phyloP scores from a whole-genome alignment of 2,797 vertebrate species.

The Percopsis omiscomaycus region DNA sequence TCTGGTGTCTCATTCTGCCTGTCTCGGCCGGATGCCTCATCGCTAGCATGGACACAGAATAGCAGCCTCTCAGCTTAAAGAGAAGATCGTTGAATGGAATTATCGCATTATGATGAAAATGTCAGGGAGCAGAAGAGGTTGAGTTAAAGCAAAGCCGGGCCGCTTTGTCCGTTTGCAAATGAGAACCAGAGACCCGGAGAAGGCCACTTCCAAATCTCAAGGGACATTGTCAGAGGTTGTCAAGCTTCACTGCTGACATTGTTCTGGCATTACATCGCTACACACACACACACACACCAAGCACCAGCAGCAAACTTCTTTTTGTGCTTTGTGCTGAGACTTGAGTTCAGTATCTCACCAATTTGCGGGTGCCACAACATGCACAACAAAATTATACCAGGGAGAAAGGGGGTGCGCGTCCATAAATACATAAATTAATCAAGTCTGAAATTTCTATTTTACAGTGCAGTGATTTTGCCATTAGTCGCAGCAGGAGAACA shows the following conservation, averaged over 20 bases:
- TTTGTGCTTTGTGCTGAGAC: slow-evolving; percentile 39
- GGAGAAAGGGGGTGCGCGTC: slow-evolving; percentile 58
- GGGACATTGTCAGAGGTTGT: slow-evolving; percentile 68
- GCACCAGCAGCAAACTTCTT: slow-evolving; percentile 41
- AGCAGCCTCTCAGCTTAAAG: too few species aligned
- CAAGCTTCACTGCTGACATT: slow-evolving; percentile 64
- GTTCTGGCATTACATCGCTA: slow-evolving; percentile 55
- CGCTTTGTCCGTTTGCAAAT: too few species aligned
- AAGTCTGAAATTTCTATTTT: slow-evolving; percentile 85
- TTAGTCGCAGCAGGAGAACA: slow-evolving; percentile 78
- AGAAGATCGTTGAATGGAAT: too few species aligned
- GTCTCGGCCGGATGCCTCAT: background rate
- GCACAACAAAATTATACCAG: slow-evolving; percentile 68
- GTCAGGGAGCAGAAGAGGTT: too few species aligned
- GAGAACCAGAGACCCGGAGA: background rate
- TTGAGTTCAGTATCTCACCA: slow-evolving; percentile 54
- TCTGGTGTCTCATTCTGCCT: too few species aligned
- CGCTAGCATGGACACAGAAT: too few species aligned
- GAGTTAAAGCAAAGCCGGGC: too few species aligned
- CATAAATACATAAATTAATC: slow-evolving; percentile 85
- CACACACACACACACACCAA: slow-evolving; percentile 3
- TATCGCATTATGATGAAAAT: too few species aligned
- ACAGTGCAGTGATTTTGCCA: slow-evolving; percentile 80
- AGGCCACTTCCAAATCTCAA: slow-evolving; percentile 53
- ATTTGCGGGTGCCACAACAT: slow-evolving; percentile 67